Evolutionary conservation across 2,888 invertebrate genomes (phyloP), one percentile per base, ranked within the genome.

Genomic region (Eretmocerus hayati): DNA sequence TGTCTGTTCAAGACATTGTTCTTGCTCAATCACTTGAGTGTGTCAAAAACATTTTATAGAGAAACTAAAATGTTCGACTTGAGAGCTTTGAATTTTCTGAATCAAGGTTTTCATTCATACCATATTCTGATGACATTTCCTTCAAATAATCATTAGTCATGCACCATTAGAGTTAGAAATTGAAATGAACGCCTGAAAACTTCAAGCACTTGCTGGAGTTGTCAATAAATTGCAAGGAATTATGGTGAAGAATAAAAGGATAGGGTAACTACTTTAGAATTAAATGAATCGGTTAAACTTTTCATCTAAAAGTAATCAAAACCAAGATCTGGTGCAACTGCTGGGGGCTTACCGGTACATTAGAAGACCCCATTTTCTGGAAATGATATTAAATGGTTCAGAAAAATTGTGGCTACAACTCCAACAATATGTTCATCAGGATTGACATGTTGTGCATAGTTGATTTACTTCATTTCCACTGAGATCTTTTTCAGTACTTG

Each of bases 301-400:
- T 11, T 26, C 26, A 26, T 11, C 26, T 6, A 11, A 26, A 11
- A 11, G 11, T 26, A 26, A 9, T n/a, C n/a, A n/a, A n/a, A n/a
- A n/a, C n/a, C n/a, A n/a, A n/a, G n/a, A n/a, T n/a, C n/a, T 18
- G 16, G 20, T 39, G 39, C 15, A 13, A 20, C 6, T 35, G 41
- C 15, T 22, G 35, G 31, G 42, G 42, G 42, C 71, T 71, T 62
- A 71, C 71, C 69, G 70, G 69, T 52, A 64, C 61, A 49, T 64
- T 68, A 47, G 69, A 65, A 58, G 69, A 67, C 59, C 69, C 69
- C 67, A 71, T 71, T 62, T 65, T 69, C 71, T 71, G 67, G 30
- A 63, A 63, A 50, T 55, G 58, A 63, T 26, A 19, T 36, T 4
- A 11, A 11, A 38, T n/a, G 15, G 22, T 21, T 13, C 13, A 38